Conservation (phyloP, 2,113 vertebrate species). For the Heteronetta atricapilla region DNA sequence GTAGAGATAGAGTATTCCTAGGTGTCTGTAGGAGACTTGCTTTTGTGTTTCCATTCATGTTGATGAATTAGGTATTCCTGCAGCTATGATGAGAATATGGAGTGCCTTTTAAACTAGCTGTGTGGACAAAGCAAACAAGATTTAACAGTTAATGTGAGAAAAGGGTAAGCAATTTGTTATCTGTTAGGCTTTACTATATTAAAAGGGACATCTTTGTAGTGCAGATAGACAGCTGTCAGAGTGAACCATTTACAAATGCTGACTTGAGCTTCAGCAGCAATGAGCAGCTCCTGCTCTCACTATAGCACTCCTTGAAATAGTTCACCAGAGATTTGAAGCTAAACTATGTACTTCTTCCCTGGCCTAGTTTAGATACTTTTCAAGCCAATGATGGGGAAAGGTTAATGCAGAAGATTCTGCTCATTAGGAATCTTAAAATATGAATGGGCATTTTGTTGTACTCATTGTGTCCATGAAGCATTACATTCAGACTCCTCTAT, state of each 20-base stretch:
- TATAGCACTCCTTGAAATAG: constrained; percentile 28
- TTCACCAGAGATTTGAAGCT: constrained; percentile 43
- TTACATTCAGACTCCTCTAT: neutral
- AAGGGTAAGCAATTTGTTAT: neutral
- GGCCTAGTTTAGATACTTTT: constrained; percentile 40
- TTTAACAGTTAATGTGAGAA: neutral
- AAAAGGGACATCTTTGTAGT: neutral
- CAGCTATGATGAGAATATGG: neutral
- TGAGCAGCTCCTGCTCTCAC: neutral
- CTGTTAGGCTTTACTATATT: neutral
- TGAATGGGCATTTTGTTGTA: neutral
- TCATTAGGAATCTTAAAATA: neutral
- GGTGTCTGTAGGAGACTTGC: neutral
- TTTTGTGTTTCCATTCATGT: neutral
- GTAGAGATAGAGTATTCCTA: neutral
- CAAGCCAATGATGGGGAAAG: neutral
- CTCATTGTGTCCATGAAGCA: neutral
- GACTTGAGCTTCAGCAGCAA: neutral
- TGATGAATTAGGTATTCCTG: neutral
- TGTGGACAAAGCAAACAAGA: neutral
- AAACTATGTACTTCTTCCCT: neutral
- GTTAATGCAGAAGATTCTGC: constrained; percentile 14
- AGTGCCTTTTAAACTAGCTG: neutral
- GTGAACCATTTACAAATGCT: constrained; percentile 18
- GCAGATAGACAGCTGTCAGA: constrained; percentile 18